Percentiles rank a stretch among this genome's conserved stretches.
phyloP scores from a whole-genome alignment of 2,797 vertebrate genomes.

The Notoglanidium macrostoma region DNA sequence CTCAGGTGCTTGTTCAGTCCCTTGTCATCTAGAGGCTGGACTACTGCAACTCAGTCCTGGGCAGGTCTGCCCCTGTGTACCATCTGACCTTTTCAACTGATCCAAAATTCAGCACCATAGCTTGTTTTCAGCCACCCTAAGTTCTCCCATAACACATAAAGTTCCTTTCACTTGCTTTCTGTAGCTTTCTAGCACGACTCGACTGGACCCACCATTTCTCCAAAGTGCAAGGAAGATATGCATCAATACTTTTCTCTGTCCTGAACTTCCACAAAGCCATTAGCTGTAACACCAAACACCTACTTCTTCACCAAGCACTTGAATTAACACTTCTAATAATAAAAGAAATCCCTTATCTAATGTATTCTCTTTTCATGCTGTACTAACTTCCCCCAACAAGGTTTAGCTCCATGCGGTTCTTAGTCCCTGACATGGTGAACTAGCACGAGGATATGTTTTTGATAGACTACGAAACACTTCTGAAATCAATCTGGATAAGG shows the following conservation, averaged over 20 bases:
- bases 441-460: not conserved
- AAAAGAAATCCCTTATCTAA: not conserved
- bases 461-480: not conserved
- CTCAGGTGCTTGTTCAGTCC: not conserved
- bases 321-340: not conserved
- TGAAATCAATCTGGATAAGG: not conserved
- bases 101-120: not conserved
- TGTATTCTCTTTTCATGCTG: not conserved
- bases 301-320: not conserved
- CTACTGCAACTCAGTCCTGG: not conserved
- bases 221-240: not conserved
- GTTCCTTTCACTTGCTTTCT: not conserved
- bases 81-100: not conserved
- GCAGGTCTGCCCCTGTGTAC: not conserved
- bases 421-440: not conserved
- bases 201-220: not conserved
- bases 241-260: not conserved
- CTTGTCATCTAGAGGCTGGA: slow-evolving; percentile 25
- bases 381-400: not conserved
- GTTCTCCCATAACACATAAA: not conserved
- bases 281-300: not conserved
- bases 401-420: not conserved
- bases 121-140: not conserved
- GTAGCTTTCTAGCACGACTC: not conserved
- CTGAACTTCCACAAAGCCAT: not conserved